Evolutionary conservation across 2,113 vertebrate genomes (phyloP), one percentile per base, ranked within the genome.

Genomic region (Engystomops pustulosus): DNA sequence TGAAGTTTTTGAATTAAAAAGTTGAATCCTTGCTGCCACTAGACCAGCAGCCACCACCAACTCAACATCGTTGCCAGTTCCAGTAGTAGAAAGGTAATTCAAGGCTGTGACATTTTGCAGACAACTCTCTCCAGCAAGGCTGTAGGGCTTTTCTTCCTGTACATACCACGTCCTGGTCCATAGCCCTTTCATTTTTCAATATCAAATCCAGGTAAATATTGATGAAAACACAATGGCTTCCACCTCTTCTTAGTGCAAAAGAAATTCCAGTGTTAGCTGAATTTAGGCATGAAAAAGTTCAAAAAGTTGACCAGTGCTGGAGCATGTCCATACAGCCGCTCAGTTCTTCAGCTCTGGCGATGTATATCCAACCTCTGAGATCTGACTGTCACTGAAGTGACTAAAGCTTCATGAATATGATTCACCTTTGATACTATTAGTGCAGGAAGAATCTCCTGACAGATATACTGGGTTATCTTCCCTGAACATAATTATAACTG

Each of bases 1-100:
- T 3, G 62, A 30, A 36, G 45, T 17, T 10, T 78, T 62, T 2
- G 74, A 69, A 18, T 88, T 18, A 0, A 87, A 91, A 0, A 87
- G 55, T 86, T 80, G 89, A 36, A 92, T n/a, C 2, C 89, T 88
- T 53, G 87, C 0, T 0, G 90, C 89, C 69, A 91, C 89, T 8
- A 91, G 60, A 8, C 90, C 90, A 0, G 87, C 87, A 18, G 86
- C 83, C 0, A 23, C 60, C 0, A 88, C 86, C 72, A 86, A 75
- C 6, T 79, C 72, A 1, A 75, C 6, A 0, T 0, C 17, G 3
- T 17, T 67, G 11, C 20, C 44, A 2, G 2, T 47, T 32, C 17
- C 18, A 18, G 25, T 0, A 1, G 17, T 17, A 2, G 85, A 58
- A 10, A 27, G 45, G 1, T 68, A 14, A 3, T 30, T 7, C 0